Base-by-base conservation (phyloP, 2,113 vertebrate species). In the Oncorhynchus masou region DNA sequence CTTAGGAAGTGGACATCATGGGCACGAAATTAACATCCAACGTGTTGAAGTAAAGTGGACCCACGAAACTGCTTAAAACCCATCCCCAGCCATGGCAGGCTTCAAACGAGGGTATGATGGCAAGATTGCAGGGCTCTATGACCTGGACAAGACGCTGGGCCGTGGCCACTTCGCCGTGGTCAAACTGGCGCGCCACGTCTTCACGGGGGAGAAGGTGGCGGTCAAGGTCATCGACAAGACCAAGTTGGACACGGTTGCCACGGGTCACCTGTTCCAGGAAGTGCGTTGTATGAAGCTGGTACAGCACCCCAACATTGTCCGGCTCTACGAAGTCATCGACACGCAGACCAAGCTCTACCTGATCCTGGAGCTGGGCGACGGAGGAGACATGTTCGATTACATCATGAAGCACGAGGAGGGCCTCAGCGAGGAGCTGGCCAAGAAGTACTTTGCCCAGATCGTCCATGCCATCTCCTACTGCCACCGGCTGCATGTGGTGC, bases 191-290 rank as follows among this genome's bases (percentile, higher is more conserved):
- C 96, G 97, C 31, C 97, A 99, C 24, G 97, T 99, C 85, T 99
- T 99, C 69, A 99, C 97, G 3, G 97, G 97, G 66, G 97, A 99
- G 88, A 99, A 99, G 85, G 97, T 99, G 88, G 97, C 97, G 0
- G 97, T 99, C 3, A 99, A 99, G 88, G 97, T 99, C 25, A 99
- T 99, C 25, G 97, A 99, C 92, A 99, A 99, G 93, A 99, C 96
- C 51, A 99, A 99, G 87, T 87, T 99, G 80, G 97, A 99, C 93
- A 94, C 95, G 1, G 90, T 98, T 0, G 97, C 97, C 29, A 99
- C 97, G 0, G 97, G 97, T 0, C 97, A 99, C 82, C 96, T 99
- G 13, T 99, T 99, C 87, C 97, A 99, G 81, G 97, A 99, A 87
- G 97, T 99, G 8, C 94, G 97, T 85, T 99, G 97, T 90, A 99